Evolutionary conservation across 2,113 vertebrate species (phyloP).

Genomic region (Gymnorhina tibicen): DNA sequence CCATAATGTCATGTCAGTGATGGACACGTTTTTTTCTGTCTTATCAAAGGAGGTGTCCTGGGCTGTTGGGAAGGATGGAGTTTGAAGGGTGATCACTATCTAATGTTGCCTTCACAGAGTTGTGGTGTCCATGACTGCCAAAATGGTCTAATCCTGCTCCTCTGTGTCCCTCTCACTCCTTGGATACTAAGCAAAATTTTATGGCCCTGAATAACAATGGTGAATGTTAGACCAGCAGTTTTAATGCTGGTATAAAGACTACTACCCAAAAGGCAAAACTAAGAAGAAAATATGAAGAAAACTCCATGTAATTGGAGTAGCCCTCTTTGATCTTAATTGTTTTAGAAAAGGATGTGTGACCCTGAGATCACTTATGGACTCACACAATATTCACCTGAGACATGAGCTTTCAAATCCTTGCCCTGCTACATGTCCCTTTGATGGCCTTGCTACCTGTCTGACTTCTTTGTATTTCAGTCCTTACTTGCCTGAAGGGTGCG

Average conservation of each 20-base stretch:
- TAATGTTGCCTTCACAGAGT: neutral
- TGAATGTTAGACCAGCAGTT: neutral
- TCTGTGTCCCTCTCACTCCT: neutral
- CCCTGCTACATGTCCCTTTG: neutral
- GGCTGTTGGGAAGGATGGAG: neutral
- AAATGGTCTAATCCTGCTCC: neutral
- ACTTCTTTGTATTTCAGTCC: neutral
- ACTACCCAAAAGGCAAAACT: neutral
- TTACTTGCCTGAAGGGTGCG: accelerated
- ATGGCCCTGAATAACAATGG: neutral
- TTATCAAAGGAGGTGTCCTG: neutral
- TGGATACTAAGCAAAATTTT: neutral
- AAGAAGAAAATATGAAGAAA: neutral
- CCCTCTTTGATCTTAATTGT: neutral
- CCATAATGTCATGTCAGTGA: neutral
- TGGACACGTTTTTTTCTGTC: neutral
- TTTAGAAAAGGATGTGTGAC: neutral
- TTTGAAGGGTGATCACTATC: neutral
- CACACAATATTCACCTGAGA: neutral
- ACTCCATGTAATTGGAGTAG: neutral
- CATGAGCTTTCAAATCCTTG: neutral
- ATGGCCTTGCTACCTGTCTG: neutral
- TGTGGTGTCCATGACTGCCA: neutral
- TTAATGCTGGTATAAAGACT: neutral
- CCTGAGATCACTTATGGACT: neutral